These are phyloP conservation scores for Orchestia grillus DNA, from an alignment of 1,140 invertebrate genomes.

Conservation along the genomic window DNA sequence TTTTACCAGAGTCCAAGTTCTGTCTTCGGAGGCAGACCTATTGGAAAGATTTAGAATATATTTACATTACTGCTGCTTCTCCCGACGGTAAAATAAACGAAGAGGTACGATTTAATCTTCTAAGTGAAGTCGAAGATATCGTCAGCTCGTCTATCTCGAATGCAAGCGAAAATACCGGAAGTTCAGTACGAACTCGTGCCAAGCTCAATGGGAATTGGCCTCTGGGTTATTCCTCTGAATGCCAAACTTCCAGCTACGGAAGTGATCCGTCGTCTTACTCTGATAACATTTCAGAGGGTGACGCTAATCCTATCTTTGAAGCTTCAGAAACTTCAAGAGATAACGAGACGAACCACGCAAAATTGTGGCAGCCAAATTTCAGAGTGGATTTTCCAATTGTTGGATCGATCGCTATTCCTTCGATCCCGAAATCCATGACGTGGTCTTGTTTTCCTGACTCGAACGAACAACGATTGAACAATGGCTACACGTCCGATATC, in stretches of 20 bases:
- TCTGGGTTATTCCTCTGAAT: not conserved
- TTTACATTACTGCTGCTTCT: not conserved
- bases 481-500: not conserved
- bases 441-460: not conserved
- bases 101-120: not conserved
- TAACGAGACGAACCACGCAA: not conserved
- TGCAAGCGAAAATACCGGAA: not conserved
- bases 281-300: not conserved
- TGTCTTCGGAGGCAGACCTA: not conserved
- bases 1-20: not conserved
- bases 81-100: not conserved
- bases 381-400: not conserved
- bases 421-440: not conserved
- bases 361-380: not conserved
- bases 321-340: not conserved
- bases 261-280: not conserved
- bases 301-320: not conserved
- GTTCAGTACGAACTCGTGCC: not conserved
- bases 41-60: slow-evolving; percentile 29
- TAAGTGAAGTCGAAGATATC: not conserved
- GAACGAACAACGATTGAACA: not conserved
- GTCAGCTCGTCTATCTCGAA: not conserved
- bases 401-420: not conserved
- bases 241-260: not conserved
- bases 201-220: not conserved